These are phyloP conservation scores for Elegia similella DNA, from an alignment of 2,888 invertebrate genomes.

Conservation along the genomic window DNA sequence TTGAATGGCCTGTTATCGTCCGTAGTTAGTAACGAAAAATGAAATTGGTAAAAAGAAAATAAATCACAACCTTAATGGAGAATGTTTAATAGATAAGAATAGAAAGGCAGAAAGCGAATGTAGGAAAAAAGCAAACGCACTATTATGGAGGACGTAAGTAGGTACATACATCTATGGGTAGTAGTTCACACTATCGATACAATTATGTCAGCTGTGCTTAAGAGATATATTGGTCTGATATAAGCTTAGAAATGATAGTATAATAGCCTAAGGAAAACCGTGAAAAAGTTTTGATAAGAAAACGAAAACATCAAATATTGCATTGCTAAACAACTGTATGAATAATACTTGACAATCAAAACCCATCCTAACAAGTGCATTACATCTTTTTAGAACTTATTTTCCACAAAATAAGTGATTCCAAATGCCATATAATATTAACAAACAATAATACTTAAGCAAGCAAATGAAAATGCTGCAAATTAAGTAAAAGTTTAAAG, in stretches of 20 bases:
- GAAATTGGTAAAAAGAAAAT: conserved; percentile 41
- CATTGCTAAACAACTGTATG: too few species aligned
- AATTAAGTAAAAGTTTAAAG: neutral
- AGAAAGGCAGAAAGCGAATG: conserved; percentile 36
- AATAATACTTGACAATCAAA: too few species aligned
- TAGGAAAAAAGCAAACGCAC: conserved; percentile 19
- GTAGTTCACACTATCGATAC: conserved; percentile 3
- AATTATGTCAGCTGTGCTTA: neutral
- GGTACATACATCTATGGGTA: conserved; percentile 8
- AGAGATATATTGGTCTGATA: too few species aligned
- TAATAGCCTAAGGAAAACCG: too few species aligned
- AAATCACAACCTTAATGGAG: conserved; percentile 34
- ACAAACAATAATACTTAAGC: too few species aligned
- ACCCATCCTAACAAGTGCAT: too few species aligned
- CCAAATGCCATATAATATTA: too few species aligned
- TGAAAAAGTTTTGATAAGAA: too few species aligned
- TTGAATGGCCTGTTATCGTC: conserved; percentile 28
- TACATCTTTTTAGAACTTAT: too few species aligned
- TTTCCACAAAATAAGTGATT: too few species aligned
- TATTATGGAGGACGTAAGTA: conserved; percentile 1
- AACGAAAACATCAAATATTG: too few species aligned
- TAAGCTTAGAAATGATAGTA: too few species aligned
- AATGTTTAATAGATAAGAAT: conserved; percentile 37
- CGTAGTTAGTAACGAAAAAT: conserved; percentile 29
- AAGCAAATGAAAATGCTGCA: neutral